Evolutionary conservation across 2,888 invertebrate genomes (phyloP).

Genomic region (Apomyelois bistriatella): DNA sequence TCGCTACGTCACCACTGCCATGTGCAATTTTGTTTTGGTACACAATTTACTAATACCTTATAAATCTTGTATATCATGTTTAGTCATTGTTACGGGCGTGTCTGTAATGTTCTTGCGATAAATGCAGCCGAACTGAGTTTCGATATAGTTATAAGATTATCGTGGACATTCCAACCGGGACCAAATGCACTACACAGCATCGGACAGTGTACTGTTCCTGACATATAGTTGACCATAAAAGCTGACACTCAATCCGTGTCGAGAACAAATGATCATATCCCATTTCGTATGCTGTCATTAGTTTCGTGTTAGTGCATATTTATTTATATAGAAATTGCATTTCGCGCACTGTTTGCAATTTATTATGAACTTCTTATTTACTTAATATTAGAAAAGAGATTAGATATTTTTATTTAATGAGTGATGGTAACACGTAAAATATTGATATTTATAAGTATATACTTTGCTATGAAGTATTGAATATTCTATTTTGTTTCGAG

Average conservation of each 20-base stretch:
- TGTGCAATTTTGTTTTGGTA: conserved; percentile 69
- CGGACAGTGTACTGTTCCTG: background rate
- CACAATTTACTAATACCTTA: conserved; percentile 59
- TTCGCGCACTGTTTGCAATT: conserved; percentile 30
- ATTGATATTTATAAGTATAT: conserved; percentile 70
- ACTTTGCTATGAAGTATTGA: conserved; percentile 67
- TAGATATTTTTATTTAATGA: conserved; percentile 77
- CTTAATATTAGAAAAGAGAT: conserved; percentile 72
- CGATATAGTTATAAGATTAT: conserved; percentile 41
- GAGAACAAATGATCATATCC: conserved; percentile 6
- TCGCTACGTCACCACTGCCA: conserved; percentile 75
- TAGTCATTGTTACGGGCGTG: conserved; percentile 66
- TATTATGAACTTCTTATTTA: conserved; percentile 68
- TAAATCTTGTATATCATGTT: conserved; percentile 54
- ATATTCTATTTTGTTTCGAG: conserved; percentile 70
- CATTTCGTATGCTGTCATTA: conserved; percentile 1
- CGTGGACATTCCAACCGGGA: conserved; percentile 73
- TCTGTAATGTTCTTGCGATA: conserved; percentile 49
- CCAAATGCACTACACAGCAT: conserved; percentile 40
- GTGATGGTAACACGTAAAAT: conserved; percentile 71
- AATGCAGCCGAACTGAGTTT: conserved; percentile 50
- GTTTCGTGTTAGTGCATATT: conserved; percentile 11
- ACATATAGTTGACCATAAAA: background rate
- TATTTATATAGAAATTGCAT: conserved; percentile 14
- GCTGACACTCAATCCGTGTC: background rate